Conservation (phyloP, 1,140 invertebrate species). For the Arctopsyche grandis region DNA sequence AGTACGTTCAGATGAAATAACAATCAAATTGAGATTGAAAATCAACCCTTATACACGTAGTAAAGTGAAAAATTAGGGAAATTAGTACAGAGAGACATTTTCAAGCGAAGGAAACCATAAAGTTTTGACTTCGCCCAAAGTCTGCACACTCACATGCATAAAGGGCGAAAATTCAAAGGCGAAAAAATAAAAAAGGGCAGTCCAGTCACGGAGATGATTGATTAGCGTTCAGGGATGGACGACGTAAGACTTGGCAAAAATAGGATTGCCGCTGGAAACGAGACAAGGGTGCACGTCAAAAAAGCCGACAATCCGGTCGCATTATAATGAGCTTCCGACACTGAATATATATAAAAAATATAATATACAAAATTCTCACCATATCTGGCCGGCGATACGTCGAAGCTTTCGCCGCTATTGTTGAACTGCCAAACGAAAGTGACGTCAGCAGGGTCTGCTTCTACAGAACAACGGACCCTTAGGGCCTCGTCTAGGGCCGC, state of each 20-base stretch:
- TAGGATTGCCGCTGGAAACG: background rate
- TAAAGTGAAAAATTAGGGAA: too few species aligned
- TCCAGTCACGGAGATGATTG: background rate
- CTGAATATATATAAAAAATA: background rate
- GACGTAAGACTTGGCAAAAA: background rate
- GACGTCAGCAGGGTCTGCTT: conserved; percentile 85
- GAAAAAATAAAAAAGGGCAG: too few species aligned
- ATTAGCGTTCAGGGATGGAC: background rate
- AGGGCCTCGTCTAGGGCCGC: conserved; percentile 85
- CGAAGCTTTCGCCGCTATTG: conserved; percentile 85
- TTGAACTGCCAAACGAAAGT: conserved; percentile 91
- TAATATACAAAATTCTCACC: conserved; percentile 55
- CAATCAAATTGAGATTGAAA: too few species aligned
- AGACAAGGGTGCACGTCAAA: conserved; percentile 18
- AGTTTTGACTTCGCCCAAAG: too few species aligned
- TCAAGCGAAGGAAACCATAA: too few species aligned
- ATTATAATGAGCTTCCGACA: background rate
- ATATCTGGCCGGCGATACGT: conserved; percentile 75
- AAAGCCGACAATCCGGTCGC: background rate
- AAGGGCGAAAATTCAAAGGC: too few species aligned
- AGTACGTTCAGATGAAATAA: too few species aligned
- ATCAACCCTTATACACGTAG: too few species aligned
- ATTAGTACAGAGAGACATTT: too few species aligned
- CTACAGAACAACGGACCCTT: conserved; percentile 83
- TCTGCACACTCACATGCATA: too few species aligned